Percentiles rank a stretch among this genome's conserved stretches.
phyloP scores from a whole-genome alignment of 2,888 invertebrate species.

The Nephrocerus scutellatus region DNA sequence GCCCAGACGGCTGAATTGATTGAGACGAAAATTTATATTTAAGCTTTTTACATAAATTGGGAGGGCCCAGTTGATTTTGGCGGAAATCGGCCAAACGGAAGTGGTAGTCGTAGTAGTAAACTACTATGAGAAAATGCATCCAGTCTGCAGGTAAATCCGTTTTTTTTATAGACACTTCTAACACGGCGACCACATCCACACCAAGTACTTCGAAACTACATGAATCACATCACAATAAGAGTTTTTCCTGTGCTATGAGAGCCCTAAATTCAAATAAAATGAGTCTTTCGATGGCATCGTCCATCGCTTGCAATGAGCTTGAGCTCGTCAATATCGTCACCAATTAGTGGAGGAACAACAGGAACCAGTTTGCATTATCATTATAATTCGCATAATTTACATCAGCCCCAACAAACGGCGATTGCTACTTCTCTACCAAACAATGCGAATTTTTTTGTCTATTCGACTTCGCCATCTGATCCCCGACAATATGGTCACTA shows the following conservation, averaged over 20 bases:
- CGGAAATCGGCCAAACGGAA: no score
- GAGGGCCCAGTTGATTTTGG: no score
- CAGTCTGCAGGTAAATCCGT: slow-evolving; percentile 39
- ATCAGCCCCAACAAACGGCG: slow-evolving; percentile 16
- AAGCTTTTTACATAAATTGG: no score
- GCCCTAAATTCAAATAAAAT: slow-evolving; percentile 35
- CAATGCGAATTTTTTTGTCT: slow-evolving; percentile 26
- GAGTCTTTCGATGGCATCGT: slow-evolving; percentile 28
- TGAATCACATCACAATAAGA: slow-evolving; percentile 31
- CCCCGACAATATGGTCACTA: slow-evolving; percentile 34
- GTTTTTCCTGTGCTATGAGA: slow-evolving; percentile 41
- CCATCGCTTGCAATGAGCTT: slow-evolving; percentile 26
- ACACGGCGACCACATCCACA: slow-evolving; percentile 33
- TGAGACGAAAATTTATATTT: no score
- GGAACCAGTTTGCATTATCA: slow-evolving; percentile 25
- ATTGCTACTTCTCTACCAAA: slow-evolving; percentile 23
- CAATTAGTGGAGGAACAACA: slow-evolving; percentile 13
- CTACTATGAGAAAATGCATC: no score
- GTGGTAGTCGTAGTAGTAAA: no score
- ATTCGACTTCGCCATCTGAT: slow-evolving; percentile 26
- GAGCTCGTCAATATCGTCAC: slow-evolving; percentile 13
- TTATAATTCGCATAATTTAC: slow-evolving; percentile 21
- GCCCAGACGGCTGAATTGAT: no score
- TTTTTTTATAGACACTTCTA: slow-evolving; percentile 40
- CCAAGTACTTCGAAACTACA: slow-evolving; percentile 38